Evolutionary conservation across 2,113 vertebrate genomes (phyloP).

Genomic region (Channa maculata): DNA sequence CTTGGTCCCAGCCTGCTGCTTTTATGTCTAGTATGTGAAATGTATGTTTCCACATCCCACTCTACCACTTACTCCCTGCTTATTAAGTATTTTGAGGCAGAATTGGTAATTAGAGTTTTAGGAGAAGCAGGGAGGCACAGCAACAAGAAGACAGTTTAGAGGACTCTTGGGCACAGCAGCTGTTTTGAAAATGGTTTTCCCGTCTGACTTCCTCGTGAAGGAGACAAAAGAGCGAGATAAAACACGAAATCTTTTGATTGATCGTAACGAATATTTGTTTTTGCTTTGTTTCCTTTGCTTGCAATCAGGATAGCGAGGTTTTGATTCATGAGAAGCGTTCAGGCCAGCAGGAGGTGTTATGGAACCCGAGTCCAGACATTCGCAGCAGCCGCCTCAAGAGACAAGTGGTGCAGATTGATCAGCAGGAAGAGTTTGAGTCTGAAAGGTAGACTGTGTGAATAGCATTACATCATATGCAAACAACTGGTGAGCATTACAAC

Average conservation of each 20-base stretch:
- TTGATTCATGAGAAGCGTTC: constrained; percentile 87
- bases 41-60: not conserved
- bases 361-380: constrained; percentile 89
- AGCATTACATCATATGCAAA: not conserved
- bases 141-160: not conserved
- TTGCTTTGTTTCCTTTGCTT: not conserved
- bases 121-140: not conserved
- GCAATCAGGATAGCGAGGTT: constrained; percentile 91
- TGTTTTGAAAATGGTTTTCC: not conserved
- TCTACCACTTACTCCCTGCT: not conserved
- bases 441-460: constrained; percentile 84
- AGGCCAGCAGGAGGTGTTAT: constrained; percentile 84
- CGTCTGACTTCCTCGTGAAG: not conserved
- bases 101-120: constrained; percentile 14
- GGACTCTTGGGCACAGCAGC: not conserved
- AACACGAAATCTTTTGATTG: too few relatives aligned
- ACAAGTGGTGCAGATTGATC: constrained; percentile 88
- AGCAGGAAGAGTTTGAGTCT: constrained; percentile 92
- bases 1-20: not conserved
- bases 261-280: not conserved
- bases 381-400: constrained; percentile 88
- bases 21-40: not conserved
- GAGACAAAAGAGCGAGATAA: too few relatives aligned
- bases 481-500: not conserved
- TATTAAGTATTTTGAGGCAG: constrained; percentile 2